These are phyloP conservation scores for Unio pictorum DNA, from an alignment of 2,888 invertebrate genomes.

Conservation along the genomic window DNA sequence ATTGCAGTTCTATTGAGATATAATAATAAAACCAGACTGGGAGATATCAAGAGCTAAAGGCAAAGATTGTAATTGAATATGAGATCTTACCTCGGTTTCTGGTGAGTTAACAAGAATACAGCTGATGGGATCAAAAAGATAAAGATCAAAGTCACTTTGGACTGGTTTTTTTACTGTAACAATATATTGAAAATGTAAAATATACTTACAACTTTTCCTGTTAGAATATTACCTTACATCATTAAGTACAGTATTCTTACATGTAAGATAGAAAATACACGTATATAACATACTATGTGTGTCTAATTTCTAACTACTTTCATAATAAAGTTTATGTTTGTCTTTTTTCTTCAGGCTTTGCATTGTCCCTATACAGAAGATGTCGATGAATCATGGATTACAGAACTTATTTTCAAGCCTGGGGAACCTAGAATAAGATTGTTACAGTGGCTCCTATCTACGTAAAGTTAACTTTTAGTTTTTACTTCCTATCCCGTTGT, in stretches of 20 bases:
- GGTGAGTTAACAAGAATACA: no score
- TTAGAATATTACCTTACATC: no score
- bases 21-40: background rate
- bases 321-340: background rate
- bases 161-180: no score
- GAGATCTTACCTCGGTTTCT: no score
- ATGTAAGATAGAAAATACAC: no score
- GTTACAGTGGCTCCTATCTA: constrained; percentile 65
- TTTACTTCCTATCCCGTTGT: no score
- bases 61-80: no score
- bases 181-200: no score
- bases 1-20: background rate
- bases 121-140: no score
- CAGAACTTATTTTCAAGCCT: constrained; percentile 61
- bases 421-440: constrained; percentile 63
- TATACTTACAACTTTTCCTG: no score
- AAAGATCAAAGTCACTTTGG: no score
- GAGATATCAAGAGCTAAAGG: background rate
- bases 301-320: background rate
- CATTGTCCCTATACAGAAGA: constrained; percentile 65
- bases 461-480: constrained; percentile 30
- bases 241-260: no score
- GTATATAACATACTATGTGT: background rate
- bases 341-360: constrained; percentile 39
- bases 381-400: constrained; percentile 63